Base-by-base conservation (phyloP, 92 coral and sea anemone species). In the Bergia sp. region DNA sequence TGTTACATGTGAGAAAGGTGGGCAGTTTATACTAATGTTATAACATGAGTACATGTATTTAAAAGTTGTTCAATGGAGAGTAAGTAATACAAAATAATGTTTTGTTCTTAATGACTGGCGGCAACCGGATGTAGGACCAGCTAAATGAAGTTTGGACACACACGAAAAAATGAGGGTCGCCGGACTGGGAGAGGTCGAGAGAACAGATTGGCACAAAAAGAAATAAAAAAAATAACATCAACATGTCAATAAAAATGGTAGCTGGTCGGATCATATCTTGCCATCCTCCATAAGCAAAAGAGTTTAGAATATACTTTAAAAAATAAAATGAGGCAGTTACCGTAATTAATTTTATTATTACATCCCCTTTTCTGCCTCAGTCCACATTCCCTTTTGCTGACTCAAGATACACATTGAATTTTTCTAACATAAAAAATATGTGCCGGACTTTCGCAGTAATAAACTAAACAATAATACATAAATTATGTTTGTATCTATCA, bases 1-100 rank as follows among this genome's bases (percentile, higher is more conserved):
- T n/a, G n/a, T n/a, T n/a, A n/a, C n/a, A n/a, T n/a, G n/a, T n/a
- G n/a, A n/a, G n/a, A n/a, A n/a, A n/a, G n/a, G n/a, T n/a, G n/a
- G n/a, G n/a, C n/a, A n/a, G n/a, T n/a, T n/a, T n/a, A n/a, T n/a
- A n/a, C n/a, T n/a, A n/a, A n/a, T n/a, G n/a, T n/a, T n/a, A n/a
- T n/a, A n/a, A n/a, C n/a, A n/a, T n/a, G n/a, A n/a, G n/a, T n/a
- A n/a, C n/a, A n/a, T n/a, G n/a, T n/a, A n/a, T n/a, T n/a, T n/a
- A n/a, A n/a, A n/a, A n/a, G n/a, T n/a, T n/a, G n/a, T n/a, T n/a
- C n/a, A n/a, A n/a, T n/a, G n/a, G n/a, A n/a, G n/a, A n/a, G n/a
- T n/a, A n/a, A n/a, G n/a, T n/a, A n/a, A n/a, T n/a, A 43, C 80
- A 76, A 76, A 76, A 41, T 76, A 76, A 76, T 40, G 78, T 43